Evolutionary conservation across 2,797 vertebrate genomes (phyloP), one percentile per base, ranked within the genome.

Genomic region (Anolis apletophallus): DNA sequence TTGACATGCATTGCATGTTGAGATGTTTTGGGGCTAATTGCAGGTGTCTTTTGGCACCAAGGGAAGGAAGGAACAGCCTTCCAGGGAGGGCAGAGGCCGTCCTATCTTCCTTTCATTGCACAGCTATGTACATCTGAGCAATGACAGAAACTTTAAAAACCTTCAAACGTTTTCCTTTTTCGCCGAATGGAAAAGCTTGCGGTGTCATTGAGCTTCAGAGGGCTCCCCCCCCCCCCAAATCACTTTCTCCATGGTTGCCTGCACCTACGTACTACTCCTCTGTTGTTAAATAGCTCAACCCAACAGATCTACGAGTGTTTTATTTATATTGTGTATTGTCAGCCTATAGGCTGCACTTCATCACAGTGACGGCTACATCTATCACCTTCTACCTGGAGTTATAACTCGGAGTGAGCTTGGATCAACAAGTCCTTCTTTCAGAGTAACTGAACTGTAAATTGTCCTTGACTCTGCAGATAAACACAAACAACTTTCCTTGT

Each of bases 401-500:
- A 88, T 94, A 95, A 94, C 85, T 46, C 91, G 87, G 87, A 93
- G 88, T 61, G 67, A 90, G 92, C 88, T 94, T 93, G 94, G 91
- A 95, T 96, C 95, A 95, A 96, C 95, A 95, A 95, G 94, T 95
- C 93, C 94, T 96, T 95, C 93, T 90, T 92, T 93, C 88, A 89
- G 94, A 95, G 89, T 91, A 96, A 94, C 92, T 95, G 93, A 95
- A 94, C 94, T 94, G 89, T 94, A 96, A 96, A 96, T 95, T 95
- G 92, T 94, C 95, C 94, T 96, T 95, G 94, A 94, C 93, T 94
- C 94, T 90, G 90, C 93, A 96, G 89, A 95, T 94, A 95, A 96
- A 95, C 90, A 95, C 93, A 94, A 94, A 94, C 89, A 88, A 91
- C 92, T 84, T 91, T 93, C 85, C 81, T 81, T 94, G 92, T 95